Evolutionary conservation across 1,140 invertebrate genomes (phyloP).

Genomic region (Helicoverpa zea): DNA sequence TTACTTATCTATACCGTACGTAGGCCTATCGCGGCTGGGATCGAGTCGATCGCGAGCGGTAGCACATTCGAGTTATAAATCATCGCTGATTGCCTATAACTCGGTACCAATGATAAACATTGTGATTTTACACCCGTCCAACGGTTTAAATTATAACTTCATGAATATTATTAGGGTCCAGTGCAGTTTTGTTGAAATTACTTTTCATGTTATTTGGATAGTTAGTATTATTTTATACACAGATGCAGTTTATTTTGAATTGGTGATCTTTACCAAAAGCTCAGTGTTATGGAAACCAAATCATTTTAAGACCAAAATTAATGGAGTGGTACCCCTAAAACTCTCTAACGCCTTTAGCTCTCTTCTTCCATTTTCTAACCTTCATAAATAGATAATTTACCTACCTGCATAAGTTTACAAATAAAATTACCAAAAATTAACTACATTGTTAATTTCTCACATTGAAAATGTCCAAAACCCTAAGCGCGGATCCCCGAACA

Average conservation of each 20-base stretch:
- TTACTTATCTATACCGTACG: conserved; percentile 45
- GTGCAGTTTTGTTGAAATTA: background rate
- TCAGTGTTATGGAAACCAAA: too few relatives aligned
- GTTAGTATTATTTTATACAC: background rate
- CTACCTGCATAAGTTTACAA: too few relatives aligned
- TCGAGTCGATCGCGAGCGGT: conserved; percentile 65
- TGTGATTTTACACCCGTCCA: conserved; percentile 64
- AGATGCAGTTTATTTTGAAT: background rate
- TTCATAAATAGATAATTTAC: too few relatives aligned
- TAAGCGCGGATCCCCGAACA: background rate
- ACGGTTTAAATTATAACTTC: conserved; percentile 47
- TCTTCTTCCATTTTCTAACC: too few relatives aligned
- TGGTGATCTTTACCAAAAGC: background rate
- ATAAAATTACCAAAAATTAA: background rate
- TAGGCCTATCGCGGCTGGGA: conserved; percentile 59
- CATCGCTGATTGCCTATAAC: conserved; percentile 68
- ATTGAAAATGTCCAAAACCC: background rate
- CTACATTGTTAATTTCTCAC: too few relatives aligned
- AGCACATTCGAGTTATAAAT: conserved; percentile 73
- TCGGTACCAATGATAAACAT: conserved; percentile 70
- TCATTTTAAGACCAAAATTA: too few relatives aligned
- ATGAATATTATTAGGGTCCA: conserved; percentile 46
- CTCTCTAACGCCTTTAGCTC: too few relatives aligned
- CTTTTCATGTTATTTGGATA: background rate
- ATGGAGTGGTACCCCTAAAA: too few relatives aligned